Evolutionary conservation across 2,888 invertebrate species (phyloP), one percentile per base, ranked within the genome.

Genomic region (Nebria salina): DNA sequence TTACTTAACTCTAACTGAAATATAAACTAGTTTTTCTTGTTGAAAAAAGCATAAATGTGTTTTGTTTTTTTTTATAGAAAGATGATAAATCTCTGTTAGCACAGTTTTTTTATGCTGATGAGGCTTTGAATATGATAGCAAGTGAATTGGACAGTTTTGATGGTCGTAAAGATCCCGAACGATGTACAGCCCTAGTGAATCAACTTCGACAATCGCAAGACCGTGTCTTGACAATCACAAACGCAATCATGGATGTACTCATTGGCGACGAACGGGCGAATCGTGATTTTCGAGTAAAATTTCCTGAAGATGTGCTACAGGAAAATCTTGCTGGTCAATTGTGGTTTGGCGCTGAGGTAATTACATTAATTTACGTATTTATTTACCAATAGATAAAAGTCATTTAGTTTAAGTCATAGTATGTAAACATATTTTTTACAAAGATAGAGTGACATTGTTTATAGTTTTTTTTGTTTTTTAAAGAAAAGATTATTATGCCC

Each of bases 281-380:
- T 84, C 92, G 99, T 72, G 98, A 98, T 86, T 99, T 98, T 90
- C 92, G 99, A 74, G 98, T 97, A 82, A 99, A 99, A 90, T 99
- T 99, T 87, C 99, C 99, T 0, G 99, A 99, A 88, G 99, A 99
- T 88, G 98, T 99, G 11, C 92, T 99, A 84, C 98, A 98, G 89
- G 99, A 99, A 88, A 98, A 98, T 90, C 91, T 99, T 83, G 98
- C 98, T 65, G 99, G 99, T 0, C 99, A 99, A 90, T 92, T 99
- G 72, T 99, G 99, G 99, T 99, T 99, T 89, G 99, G 99, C 20
- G 99, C 99, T 82, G 99, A 99, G 94, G 96, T 96, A 86, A 86
- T 64, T 34, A 34, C 34, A 34, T 34, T 34, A 1, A 34, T 70
- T 70, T 20, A 20, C 1, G 20, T 20, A 20, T 20, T 20, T 20